Conservation (phyloP, 1,140 invertebrate species). For the Drosophila orena region DNA sequence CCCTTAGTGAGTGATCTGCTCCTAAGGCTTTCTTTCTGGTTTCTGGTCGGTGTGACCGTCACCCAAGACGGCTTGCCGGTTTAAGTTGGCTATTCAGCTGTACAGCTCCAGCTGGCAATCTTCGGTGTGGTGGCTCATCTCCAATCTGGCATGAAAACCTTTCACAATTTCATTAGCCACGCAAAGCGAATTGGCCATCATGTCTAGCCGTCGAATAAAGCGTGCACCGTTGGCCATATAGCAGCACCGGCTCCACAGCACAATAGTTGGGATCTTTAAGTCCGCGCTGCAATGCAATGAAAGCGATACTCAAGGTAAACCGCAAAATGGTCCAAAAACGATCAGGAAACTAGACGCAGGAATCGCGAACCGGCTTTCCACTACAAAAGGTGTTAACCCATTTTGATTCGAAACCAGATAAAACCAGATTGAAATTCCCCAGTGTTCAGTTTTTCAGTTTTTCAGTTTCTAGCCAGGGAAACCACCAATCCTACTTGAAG, state of each 20-base stretch:
- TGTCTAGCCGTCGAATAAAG: constrained; percentile 31
- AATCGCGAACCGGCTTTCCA: constrained; percentile 62
- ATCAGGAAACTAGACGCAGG: constrained; percentile 54
- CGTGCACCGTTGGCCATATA: constrained; percentile 9
- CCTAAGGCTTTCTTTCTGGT: constrained; percentile 6
- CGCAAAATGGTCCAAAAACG: constrained; percentile 40
- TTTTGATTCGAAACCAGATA: constrained; percentile 60
- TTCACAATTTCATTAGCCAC: constrained; percentile 76
- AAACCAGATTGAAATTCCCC: constrained; percentile 27
- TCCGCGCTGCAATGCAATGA: constrained; percentile 73
- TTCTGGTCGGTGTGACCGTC: constrained; percentile 38
- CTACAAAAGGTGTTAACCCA: constrained; percentile 71
- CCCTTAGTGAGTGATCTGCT: background rate
- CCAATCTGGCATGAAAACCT: constrained; percentile 66
- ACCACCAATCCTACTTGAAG: background rate
- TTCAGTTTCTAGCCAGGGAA: constrained; percentile 1
- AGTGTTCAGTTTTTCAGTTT: background rate
- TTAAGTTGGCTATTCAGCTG: constrained; percentile 14
- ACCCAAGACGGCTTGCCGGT: constrained; percentile 37
- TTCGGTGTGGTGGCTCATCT: constrained; percentile 57
- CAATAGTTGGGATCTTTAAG: constrained; percentile 81
- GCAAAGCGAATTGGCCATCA: constrained; percentile 40
- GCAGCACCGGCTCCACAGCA: constrained; percentile 1
- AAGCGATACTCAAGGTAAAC: constrained; percentile 72
- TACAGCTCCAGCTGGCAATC: constrained; percentile 10